Conservation (phyloP, 2,888 invertebrate genomes). For the Sinotaia quadrata region DNA sequence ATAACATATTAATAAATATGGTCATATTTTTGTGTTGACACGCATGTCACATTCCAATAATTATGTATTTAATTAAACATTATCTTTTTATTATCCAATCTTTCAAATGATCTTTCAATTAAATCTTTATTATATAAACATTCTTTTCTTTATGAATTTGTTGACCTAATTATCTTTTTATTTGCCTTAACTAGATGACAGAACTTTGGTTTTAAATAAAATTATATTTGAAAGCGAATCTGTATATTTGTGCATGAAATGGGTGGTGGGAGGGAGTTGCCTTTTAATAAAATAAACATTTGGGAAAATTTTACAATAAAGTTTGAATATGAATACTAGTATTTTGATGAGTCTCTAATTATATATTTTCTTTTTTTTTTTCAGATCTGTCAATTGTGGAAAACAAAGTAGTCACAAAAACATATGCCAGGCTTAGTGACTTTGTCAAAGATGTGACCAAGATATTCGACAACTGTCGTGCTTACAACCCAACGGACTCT, state of each 20-base stretch:
- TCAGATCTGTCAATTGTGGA: slow-evolving; percentile 95
- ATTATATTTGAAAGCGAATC: neutral
- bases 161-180: too few species aligned
- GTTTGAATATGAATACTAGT: neutral
- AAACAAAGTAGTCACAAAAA: slow-evolving; percentile 81
- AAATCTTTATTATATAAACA: too few species aligned
- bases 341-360: neutral
- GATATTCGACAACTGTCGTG: slow-evolving; percentile 98
- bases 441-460: slow-evolving; percentile 98
- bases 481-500: slow-evolving; percentile 95
- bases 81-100: too few species aligned
- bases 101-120: too few species aligned
- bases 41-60: too few species aligned
- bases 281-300: neutral
- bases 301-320: neutral
- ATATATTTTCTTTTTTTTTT: neutral
- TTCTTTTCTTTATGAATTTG: too few species aligned
- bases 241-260: neutral
- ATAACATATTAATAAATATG: too few species aligned
- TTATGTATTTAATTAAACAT: too few species aligned
- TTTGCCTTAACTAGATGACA: too few species aligned
- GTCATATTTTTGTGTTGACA: too few species aligned
- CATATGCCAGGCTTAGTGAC: slow-evolving; percentile 90
- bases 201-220: too few species aligned
- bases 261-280: neutral